Base-by-base conservation (phyloP, 2,797 vertebrate genomes). In the Dromococcyx pavoninus region DNA sequence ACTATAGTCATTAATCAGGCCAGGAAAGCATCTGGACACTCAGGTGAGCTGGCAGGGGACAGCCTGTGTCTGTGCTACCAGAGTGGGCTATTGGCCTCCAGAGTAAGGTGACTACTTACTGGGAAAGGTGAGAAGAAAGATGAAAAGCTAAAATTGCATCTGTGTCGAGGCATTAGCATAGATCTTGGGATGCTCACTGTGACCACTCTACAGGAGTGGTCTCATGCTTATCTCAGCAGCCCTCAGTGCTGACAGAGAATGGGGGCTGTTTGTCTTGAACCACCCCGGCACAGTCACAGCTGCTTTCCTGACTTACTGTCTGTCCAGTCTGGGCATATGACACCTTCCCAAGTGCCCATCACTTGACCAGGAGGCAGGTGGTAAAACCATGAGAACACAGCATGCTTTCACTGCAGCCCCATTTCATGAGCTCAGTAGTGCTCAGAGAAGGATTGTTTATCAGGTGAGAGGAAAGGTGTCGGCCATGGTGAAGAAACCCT, bases 291-390 rank as follows among this genome's bases (percentile, higher is more conserved):
- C 33, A 19, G 7, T 54, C 32, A 37, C 67, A 70, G 22, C 13
- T 83, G 53, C n/a, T 43, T 65, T 69, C 32, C 35, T 56, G 39
- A 43, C 50, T 61, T 32, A 12, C 39, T 46, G 2, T 19, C 74
- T 84, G 76, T 46, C 53, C 60, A 70, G 32, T 4, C 46, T 32
- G 39, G 18, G 14, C 54, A 15, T 48, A 46, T 0, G 1, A 18
- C 50, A 28, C 10, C 25, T 71, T 74, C 39, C 28, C 19, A 5
- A 0, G 3, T 54, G 22, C 61, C 53, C 35, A 39, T 53, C 46
- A 23, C 60, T 17, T 6, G 3, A 7, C 18, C 0, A 0, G 69
- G 37, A 46, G 22, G 17, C 0, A 0, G 11, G 37, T 43, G 51
- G 23, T 32, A 76, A n/a, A 87, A 61, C 27, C 46, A 5, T 10